A percentile compares a stretch with the other conserved stretches of the same genome.
phyloP scores from a whole-genome alignment of 64 coral and sea anemone genomes.

The Anthopleura sola region DNA sequence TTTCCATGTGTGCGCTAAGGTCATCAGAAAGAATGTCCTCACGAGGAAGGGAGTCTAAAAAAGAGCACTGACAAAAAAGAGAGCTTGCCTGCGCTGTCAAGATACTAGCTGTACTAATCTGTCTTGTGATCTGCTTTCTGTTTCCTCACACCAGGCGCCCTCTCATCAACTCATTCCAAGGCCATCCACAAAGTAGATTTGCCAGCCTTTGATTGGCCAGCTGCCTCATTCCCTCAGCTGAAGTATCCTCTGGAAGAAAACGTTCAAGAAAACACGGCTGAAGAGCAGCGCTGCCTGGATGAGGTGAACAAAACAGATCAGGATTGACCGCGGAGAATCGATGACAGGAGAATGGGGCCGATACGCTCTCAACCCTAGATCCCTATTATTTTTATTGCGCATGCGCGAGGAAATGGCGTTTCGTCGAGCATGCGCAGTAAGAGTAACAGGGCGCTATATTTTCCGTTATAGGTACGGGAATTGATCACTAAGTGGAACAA shows the following conservation, averaged over 20 bases:
- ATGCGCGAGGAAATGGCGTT: no score
- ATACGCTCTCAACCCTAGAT: no score
- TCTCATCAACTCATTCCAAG: slow-evolving; percentile 56
- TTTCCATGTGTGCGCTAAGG: no score
- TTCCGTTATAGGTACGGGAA: slow-evolving; percentile 41
- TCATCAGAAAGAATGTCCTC: not conserved
- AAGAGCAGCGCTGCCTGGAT: slow-evolving; percentile 62
- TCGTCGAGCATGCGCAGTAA: no score
- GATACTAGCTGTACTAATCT: not conserved
- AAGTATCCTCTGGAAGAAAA: slow-evolving; percentile 67
- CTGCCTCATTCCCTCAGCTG: slow-evolving; percentile 67
- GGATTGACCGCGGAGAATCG: no score
- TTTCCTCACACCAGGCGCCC: slow-evolving; percentile 37
- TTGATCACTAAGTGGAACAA: slow-evolving; percentile 65
- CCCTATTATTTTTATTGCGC: no score
- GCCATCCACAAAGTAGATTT: slow-evolving; percentile 48
- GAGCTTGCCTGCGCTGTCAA: no score
- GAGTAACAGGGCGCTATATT: no score
- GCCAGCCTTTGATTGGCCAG: slow-evolving; percentile 72
- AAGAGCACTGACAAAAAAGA: not conserved
- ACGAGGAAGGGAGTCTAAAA: not conserved
- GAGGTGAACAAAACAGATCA: not conserved
- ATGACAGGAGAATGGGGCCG: no score
- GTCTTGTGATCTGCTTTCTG: not conserved
- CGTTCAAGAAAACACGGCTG: slow-evolving; percentile 47